Evolutionary conservation across 2,888 invertebrate genomes (phyloP).

Genomic region (Dexiosoma caninum): DNA sequence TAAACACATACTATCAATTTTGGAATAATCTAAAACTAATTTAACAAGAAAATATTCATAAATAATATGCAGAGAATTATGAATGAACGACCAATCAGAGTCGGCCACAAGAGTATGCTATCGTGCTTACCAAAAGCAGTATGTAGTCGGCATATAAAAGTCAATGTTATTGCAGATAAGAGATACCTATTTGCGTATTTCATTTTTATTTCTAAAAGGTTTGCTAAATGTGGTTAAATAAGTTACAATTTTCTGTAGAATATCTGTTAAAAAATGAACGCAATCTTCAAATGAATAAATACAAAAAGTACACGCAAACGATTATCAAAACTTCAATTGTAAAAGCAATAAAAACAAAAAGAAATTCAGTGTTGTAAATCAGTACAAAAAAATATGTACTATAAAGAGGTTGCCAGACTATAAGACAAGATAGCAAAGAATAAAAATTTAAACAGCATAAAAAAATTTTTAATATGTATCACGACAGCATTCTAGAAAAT

Average conservation of each 20-base stretch:
- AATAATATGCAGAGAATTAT: conserved; percentile 63
- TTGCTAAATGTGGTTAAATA: conserved; percentile 14
- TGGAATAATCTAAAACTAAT: not conserved
- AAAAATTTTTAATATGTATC: no score
- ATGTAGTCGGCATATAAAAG: conserved; percentile 64
- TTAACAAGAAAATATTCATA: not conserved
- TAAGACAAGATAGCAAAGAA: not conserved
- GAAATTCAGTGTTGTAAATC: conserved; percentile 2
- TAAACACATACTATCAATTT: no score
- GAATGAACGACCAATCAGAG: conserved; percentile 73
- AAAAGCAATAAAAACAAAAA: conserved; percentile 17
- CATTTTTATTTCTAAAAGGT: conserved; percentile 44
- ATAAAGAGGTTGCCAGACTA: not conserved
- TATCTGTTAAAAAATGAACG: conserved; percentile 3
- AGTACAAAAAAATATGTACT: not conserved
- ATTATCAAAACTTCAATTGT: conserved; percentile 49
- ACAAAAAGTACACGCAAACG: conserved; percentile 64
- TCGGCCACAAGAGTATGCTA: conserved; percentile 69
- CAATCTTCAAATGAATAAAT: no score
- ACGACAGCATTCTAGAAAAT: no score
- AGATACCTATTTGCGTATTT: conserved; percentile 55
- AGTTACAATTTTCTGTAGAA: conserved; percentile 25
- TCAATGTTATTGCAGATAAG: conserved; percentile 65
- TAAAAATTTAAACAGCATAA: no score
- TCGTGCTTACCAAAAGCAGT: conserved; percentile 67